Base-by-base conservation (phyloP, 92 coral and sea anemone species). In the Zoanthus sansibaricus region DNA sequence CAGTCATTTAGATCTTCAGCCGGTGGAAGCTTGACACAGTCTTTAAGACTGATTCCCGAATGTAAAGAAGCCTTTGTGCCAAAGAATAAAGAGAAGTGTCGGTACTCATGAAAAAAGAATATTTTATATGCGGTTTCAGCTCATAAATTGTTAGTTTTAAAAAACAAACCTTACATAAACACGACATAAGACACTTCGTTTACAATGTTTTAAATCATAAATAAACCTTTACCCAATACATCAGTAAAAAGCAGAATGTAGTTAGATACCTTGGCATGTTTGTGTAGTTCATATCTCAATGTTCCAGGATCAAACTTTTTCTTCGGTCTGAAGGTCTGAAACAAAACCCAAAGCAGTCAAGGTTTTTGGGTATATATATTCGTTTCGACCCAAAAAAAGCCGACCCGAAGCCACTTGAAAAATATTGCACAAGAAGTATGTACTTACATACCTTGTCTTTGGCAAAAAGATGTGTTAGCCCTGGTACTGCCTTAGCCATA, bases 1-100 rank as follows among this genome's bases (percentile, higher is more conserved):
- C 99, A 97, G 76, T 97, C 99, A 47, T 95, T 96, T 16, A 89
- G 59, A n/a, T 90, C 94, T 83, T 97, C 98, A 55, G 93, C 98
- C 44, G 95, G 92, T 11, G 99, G 99, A 9, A 97, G 87, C 79
- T 87, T 97, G 49, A 97, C 99, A 64, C 99, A 97, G 76, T 93
- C 96, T 62, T 88, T 95, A 54, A 97, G 68, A 15, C 95, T 90
- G 15, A 97, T 91, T 14, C 99, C 99, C 5, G 99, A 92, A 75
- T 94, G 98, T 31, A 97, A 89, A 0, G 99, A 92, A 9, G 99
- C 99, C 99, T 97, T 64, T 20, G 74, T 84, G 79, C 3, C 10
- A 48, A 78, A 55, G 51, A 74, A 11, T 25, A 54, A 78, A 79
- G 56, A 68, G 72, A 42, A 71, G 25, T 10, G 47, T 69, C 68